Base-by-base conservation (phyloP, 2,797 vertebrate species). In the Valencia hispanica region DNA sequence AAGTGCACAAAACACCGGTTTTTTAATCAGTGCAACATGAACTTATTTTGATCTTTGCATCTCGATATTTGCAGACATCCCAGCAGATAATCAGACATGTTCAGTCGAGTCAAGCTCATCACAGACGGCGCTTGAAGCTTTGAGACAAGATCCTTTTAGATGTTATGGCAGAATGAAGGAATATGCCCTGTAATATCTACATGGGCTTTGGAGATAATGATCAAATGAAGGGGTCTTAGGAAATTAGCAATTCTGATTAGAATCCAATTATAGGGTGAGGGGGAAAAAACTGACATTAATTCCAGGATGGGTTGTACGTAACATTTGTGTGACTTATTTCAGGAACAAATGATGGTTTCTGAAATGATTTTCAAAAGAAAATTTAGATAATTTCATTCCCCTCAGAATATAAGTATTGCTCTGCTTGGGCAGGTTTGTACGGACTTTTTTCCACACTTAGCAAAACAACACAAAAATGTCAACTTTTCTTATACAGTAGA, bases 81-180 rank as follows among this genome's bases (percentile, higher is more conserved):
- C 81, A 83, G 83, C 55, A 83, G 88, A 93, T 91, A 89, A 93
- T 89, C 78, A 81, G 76, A 2, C 81, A 84, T 78, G 84, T 85
- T 84, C 83, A 88, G 84, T 94, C 87, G 84, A 79, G 79, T 82
- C 70, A 32, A 85, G 80, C 85, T 90, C 85, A 90, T 91, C 87
- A 87, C 83, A 90, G 72, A 84, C 86, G 87, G 87, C 91, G 91
- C 87, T 93, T 89, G 84, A 92, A 93, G 92, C 91, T 95, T 94
- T 95, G 90, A 94, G 92, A 93, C 82, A 87, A 93, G 91, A 95
- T 94, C 93, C 88, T 94, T 94, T 95, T 93, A 94, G 92, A 94
- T 92, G 90, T 83, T 87, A 92, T 70, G 79, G 88, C 82, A 91
- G 87, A 91, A 86, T 85, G 88, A 92, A 94, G 87, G 85, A 95